Evolutionary conservation across 2,113 vertebrate species (phyloP), one percentile per base, ranked within the genome.

Genomic region (Misgurnus mizolepis): DNA sequence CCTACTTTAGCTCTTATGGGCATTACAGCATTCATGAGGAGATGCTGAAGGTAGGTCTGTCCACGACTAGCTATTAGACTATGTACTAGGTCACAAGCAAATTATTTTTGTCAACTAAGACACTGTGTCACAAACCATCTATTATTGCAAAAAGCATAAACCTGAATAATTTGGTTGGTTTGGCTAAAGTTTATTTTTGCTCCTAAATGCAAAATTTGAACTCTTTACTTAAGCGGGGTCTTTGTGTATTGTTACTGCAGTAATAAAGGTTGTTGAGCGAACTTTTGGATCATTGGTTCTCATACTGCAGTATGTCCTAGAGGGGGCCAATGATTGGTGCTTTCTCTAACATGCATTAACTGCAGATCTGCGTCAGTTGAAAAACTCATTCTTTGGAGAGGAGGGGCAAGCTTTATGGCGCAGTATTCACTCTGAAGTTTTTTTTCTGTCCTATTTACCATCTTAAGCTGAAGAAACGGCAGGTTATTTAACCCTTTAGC

Each of bases 1-100:
- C 95, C 87, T 99, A 99, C 91, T 99, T 99, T 93, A 94, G 95
- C 90, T 99, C 97, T 10, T 99, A 99, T 0, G 95, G 96, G 75
- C 97, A 99, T 89, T 95, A 96, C 85, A 92, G 95, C 86, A 98
- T 99, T 89, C 98, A 99, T 0, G 95, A 99, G 87, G 96, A 99
- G 90, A 99, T 99, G 98, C 93, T 99, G 66, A 99, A 99, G 98
- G 98, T 99, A 89, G 91, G 95, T 55, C 53, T 55, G 78, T 55
- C 14, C 72, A n/a, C 43, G 10, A 47, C 58, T 49, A 62, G 15
- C 72, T 71, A 56, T 55, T 41, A n/a, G 34, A n/a, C 17, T 22
- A 14, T 4, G 41, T 8, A 75, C 41, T 62, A 75, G 43, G 72
- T 75, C 72, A 62, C 41, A 39, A 7, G n/a, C 41, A 58, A 18